A percentile compares a stretch with the other conserved stretches of the same genome.
Conservation (phyloP, 2,888 invertebrate genomes). For the Hypena proboscidalis region DNA sequence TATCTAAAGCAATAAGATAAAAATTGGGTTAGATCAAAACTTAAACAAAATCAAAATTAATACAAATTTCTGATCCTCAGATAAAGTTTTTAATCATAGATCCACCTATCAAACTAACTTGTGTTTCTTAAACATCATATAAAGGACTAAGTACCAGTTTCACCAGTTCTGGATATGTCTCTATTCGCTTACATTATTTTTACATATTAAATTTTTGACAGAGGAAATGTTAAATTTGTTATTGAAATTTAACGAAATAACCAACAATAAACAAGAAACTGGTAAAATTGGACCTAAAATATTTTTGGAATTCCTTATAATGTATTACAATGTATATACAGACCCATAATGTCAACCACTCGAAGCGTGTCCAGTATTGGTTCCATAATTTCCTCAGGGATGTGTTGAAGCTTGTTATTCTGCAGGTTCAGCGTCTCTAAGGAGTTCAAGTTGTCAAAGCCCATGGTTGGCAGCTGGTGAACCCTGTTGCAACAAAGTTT, state of each 20-base stretch:
- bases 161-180: too few relatives aligned
- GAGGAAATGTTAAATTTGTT: too few relatives aligned
- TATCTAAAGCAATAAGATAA: constrained; percentile 86
- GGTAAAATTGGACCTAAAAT: neutral
- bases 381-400: constrained; percentile 95
- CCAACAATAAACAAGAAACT: neutral
- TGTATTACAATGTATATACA: constrained; percentile 28
- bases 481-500: constrained; percentile 86
- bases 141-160: too few relatives aligned
- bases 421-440: constrained; percentile 94
- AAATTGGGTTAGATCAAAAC: neutral
- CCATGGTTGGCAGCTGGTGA: constrained; percentile 91
- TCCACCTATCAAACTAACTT: too few relatives aligned
- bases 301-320: too few relatives aligned
- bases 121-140: too few relatives aligned
- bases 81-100: neutral
- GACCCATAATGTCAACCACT: constrained; percentile 96
- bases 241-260: too few relatives aligned
- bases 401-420: constrained; percentile 93
- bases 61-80: neutral
- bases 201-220: too few relatives aligned
- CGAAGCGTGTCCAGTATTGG: constrained; percentile 94
- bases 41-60: neutral
- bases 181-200: too few relatives aligned
- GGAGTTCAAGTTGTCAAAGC: constrained; percentile 95